Percentiles rank a stretch among this genome's conserved stretches.
Conservation (phyloP, 2,797 vertebrate species). For the Enteromius fasciolatus region DNA sequence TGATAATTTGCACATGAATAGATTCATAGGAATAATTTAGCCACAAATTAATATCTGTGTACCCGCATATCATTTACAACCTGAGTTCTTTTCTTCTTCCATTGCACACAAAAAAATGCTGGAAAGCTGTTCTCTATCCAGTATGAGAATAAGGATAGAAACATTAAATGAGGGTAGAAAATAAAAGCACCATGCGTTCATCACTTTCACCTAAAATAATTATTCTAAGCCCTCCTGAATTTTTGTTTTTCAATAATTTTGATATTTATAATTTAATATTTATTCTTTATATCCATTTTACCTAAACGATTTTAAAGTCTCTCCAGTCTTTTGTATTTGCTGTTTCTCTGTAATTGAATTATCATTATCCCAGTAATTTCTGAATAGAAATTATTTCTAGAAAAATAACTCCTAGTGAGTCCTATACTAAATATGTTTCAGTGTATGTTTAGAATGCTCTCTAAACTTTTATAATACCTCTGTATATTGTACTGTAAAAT, state of each 20-base stretch:
- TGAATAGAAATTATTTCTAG: too few relatives aligned
- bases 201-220: neutral
- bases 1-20: conserved; percentile 8
- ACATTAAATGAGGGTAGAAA: neutral
- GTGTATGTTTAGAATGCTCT: neutral
- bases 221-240: too few relatives aligned
- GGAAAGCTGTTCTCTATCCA: neutral
- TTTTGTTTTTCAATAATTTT: too few relatives aligned
- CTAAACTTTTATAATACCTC: neutral
- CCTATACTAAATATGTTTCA: too few relatives aligned
- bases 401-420: too few relatives aligned
- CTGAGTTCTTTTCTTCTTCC: neutral
- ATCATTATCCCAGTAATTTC: neutral
- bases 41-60: neutral
- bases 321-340: too few relatives aligned
- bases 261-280: neutral
- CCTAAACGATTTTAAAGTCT: neutral
- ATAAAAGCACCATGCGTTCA: neutral
- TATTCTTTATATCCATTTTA: neutral
- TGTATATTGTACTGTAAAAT: neutral
- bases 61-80: neutral
- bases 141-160: neutral
- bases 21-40: neutral
- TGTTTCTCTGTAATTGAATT: neutral
- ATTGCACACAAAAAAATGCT: neutral